Percentiles rank a stretch among this genome's conserved stretches.
These are phyloP conservation scores for Tricholaema leucomelas DNA, from an alignment of 2,113 vertebrate species.

Conservation along the genomic window DNA sequence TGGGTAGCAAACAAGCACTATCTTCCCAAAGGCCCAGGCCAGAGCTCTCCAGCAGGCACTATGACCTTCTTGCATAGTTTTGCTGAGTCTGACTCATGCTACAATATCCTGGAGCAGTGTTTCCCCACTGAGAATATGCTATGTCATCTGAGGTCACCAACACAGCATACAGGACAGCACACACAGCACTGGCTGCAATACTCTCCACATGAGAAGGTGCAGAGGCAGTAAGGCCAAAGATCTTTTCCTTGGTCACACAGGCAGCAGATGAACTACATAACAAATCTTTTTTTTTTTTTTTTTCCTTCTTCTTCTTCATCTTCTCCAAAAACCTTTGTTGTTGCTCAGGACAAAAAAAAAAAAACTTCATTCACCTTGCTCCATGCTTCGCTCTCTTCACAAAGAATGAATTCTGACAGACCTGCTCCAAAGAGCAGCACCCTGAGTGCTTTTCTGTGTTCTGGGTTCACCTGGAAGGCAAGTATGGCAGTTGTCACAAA, in stretches of 20 bases:
- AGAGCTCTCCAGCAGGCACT: background rate
- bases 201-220: background rate
- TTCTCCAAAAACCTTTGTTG: background rate
- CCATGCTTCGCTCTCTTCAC: background rate
- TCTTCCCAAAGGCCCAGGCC: background rate
- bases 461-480: background rate
- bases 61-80: background rate
- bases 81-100: background rate
- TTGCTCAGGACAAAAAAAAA: background rate
- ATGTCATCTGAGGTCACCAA: background rate
- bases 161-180: background rate
- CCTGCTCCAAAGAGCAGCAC: background rate
- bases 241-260: background rate
- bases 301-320: background rate
- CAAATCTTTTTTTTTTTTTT: background rate
- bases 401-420: background rate
- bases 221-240: background rate
- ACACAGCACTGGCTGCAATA: background rate
- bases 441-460: background rate
- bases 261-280: background rate
- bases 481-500: background rate
- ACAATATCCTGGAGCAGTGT: accelerated
- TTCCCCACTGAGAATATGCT: background rate
- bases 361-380: background rate
- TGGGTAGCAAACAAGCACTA: accelerated